A percentile compares a stretch with the other conserved stretches of the same genome.
These are phyloP conservation scores for Drosophila pseudoananassae DNA, from an alignment of 1,140 invertebrate genomes.

Conservation along the genomic window DNA sequence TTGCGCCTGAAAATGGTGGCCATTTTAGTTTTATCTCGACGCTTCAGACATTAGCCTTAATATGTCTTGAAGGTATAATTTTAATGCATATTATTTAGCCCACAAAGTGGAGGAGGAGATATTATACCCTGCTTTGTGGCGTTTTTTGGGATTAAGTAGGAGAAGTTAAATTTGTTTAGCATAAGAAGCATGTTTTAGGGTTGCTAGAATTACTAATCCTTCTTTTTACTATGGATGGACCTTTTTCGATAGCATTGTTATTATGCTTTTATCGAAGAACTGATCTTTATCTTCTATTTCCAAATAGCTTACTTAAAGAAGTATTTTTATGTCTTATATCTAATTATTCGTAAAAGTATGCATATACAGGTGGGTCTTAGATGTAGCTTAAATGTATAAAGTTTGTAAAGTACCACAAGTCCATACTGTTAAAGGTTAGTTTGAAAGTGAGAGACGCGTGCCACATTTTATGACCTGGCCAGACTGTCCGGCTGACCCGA, in stretches of 20 bases:
- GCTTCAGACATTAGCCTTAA: slow-evolving; percentile 54
- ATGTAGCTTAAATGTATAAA: too few species aligned
- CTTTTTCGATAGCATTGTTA: too few species aligned
- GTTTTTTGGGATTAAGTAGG: background rate
- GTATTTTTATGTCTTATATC: too few species aligned
- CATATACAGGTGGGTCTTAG: too few species aligned
- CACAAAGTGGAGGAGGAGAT: slow-evolving; percentile 1
- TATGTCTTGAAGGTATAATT: slow-evolving; percentile 57
- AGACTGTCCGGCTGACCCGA: slow-evolving; percentile 17
- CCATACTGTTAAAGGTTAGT: slow-evolving; percentile 8
- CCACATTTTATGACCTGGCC: slow-evolving; percentile 1
- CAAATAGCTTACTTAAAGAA: too few species aligned
- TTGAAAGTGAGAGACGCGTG: slow-evolving; percentile 3
- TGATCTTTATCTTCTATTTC: too few species aligned
- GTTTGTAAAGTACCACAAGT: too few species aligned
- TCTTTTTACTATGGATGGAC: too few species aligned
- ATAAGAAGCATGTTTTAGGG: too few species aligned
- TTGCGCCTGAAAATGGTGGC: background rate
- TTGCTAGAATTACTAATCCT: too few species aligned
- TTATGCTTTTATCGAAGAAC: too few species aligned
- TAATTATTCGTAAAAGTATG: too few species aligned
- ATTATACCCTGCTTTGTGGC: slow-evolving; percentile 1
- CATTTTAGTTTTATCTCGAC: slow-evolving; percentile 48
- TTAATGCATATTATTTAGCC: slow-evolving; percentile 61
- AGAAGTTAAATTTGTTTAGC: background rate